phyloP scores from a whole-genome alignment of 2,888 invertebrate species.

The Latrodectus elegans region DNA sequence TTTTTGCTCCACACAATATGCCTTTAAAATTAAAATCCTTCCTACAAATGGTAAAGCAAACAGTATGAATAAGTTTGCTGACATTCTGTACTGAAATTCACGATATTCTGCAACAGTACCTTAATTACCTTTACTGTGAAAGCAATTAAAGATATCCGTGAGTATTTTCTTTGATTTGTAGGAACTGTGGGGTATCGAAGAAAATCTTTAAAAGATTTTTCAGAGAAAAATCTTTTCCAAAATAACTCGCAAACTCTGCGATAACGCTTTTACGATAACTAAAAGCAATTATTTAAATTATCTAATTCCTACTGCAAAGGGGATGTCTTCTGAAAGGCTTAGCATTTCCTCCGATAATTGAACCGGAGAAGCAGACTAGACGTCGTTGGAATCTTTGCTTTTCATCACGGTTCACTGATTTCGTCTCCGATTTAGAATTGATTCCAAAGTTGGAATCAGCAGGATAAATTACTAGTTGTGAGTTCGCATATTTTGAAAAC shows the following conservation, averaged over 20 bases:
- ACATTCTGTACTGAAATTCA: no score
- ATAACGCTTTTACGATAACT: conserved; percentile 25
- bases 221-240: conserved; percentile 7
- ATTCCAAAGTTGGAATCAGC: conserved; percentile 1
- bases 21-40: no score
- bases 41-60: no score
- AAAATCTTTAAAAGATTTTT: conserved; percentile 8
- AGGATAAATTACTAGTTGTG: not conserved
- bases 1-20: no score
- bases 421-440: conserved; percentile 16
- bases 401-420: conserved; percentile 8
- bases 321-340: conserved; percentile 7
- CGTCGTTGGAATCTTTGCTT: not conserved
- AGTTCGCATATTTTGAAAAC: not conserved
- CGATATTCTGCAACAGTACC: not conserved
- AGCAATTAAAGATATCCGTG: conserved; percentile 38
- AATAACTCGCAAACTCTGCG: conserved; percentile 8
- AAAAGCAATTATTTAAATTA: conserved; percentile 45
- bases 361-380: conserved; percentile 8
- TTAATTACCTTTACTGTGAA: conserved; percentile 32
- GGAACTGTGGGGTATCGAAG: not conserved
- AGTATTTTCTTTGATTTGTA: conserved; percentile 12
- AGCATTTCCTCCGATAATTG: conserved; percentile 36
- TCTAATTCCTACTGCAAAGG: conserved; percentile 31
- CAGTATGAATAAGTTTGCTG: no score